Percentiles rank a stretch among this genome's conserved stretches.
These are phyloP conservation scores for Eustalomyia histrio DNA, from an alignment of 2,888 invertebrate genomes.

Conservation along the genomic window DNA sequence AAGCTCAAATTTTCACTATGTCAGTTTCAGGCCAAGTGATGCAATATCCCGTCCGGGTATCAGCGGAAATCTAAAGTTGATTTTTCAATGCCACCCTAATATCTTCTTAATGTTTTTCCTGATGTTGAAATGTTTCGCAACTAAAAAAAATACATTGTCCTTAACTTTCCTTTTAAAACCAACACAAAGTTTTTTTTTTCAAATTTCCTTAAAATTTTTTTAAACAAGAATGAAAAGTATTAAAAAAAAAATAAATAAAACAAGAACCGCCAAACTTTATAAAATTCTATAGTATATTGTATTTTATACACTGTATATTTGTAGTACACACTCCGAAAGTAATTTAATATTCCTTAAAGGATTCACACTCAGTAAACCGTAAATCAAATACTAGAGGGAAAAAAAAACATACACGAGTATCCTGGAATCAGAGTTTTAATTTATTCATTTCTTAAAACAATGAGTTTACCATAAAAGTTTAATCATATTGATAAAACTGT, in stretches of 20 bases:
- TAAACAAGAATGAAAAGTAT: conserved; percentile 21
- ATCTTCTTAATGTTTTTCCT: neutral
- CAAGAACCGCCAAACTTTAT: conserved; percentile 21
- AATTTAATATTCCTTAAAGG: conserved; percentile 44
- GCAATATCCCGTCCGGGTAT: too few relatives aligned
- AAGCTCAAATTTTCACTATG: too few relatives aligned
- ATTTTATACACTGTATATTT: neutral
- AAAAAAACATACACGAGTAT: neutral
- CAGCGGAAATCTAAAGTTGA: too few relatives aligned
- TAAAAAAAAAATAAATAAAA: conserved; percentile 10
- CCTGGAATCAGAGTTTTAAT: neutral
- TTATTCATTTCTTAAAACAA: neutral
- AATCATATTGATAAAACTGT: too few relatives aligned
- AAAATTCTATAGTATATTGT: neutral
- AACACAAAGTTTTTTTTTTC: conserved; percentile 11
- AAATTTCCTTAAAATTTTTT: conserved; percentile 16
- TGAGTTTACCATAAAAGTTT: too few relatives aligned
- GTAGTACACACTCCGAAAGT: conserved; percentile 5
- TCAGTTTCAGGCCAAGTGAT: too few relatives aligned
- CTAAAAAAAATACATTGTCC: neutral
- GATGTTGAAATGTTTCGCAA: neutral
- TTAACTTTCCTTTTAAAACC: conserved; percentile 15
- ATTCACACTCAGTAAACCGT: conserved; percentile 40
- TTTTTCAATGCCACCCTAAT: too few relatives aligned
- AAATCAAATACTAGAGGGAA: conserved; percentile 25